phyloP scores from a whole-genome alignment of 2,888 invertebrate genomes.

The Calameuta pallipes region DNA sequence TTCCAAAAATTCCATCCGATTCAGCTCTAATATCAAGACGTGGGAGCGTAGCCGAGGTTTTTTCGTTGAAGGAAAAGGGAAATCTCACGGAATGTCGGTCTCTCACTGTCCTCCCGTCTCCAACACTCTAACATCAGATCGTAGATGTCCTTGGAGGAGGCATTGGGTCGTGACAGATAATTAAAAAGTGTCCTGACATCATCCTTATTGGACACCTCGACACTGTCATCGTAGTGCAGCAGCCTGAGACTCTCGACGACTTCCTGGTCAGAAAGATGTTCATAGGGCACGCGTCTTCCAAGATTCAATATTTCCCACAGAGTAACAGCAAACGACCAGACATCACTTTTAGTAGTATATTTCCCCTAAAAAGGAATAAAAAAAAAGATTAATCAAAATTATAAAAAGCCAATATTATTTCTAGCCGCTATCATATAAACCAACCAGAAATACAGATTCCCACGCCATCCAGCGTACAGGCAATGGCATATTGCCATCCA shows the following conservation, averaged over 20 bases:
- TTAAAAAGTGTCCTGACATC: conserved; percentile 66
- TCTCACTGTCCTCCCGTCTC: conserved; percentile 78
- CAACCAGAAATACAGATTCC: conserved; percentile 81
- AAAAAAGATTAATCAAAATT: background rate
- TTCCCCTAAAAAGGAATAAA: conserved; percentile 72
- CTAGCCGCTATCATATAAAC: conserved; percentile 9
- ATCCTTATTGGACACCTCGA: conserved; percentile 35
- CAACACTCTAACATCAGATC: conserved; percentile 89
- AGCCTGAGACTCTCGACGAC: conserved; percentile 85
- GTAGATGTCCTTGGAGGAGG: conserved; percentile 84
- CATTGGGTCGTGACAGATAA: conserved; percentile 75
- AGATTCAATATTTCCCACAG: conserved; percentile 87
- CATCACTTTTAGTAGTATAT: conserved; percentile 90
- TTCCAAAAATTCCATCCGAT: background rate
- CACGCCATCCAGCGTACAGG: conserved; percentile 93
- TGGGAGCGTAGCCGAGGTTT: conserved; percentile 73
- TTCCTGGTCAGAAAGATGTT: conserved; percentile 79
- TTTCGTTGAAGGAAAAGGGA: conserved; percentile 84
- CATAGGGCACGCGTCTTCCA: conserved; percentile 82
- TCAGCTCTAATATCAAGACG: conserved; percentile 61
- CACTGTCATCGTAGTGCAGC: conserved; percentile 73
- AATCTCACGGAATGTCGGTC: conserved; percentile 85
- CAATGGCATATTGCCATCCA: conserved; percentile 81
- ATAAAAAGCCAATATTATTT: background rate
- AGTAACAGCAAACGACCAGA: conserved; percentile 91